Evolutionary conservation across 2,797 vertebrate genomes (phyloP).

Genomic region (Crocodylus rhombifer): DNA sequence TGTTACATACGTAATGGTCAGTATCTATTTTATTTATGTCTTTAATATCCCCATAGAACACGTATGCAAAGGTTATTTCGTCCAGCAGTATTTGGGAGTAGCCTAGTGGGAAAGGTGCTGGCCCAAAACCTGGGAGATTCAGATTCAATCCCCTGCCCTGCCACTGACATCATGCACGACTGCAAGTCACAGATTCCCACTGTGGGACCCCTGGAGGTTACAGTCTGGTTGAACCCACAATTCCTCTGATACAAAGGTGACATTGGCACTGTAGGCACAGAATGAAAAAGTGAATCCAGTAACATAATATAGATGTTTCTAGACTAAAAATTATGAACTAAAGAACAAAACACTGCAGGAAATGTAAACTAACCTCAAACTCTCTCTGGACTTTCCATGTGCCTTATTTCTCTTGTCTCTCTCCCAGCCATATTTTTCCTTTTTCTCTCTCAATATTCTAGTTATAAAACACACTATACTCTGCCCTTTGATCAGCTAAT

Average conservation of each 20-base stretch:
- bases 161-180: too few relatives aligned
- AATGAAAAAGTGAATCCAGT: neutral
- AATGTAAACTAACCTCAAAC: rapidly evolving
- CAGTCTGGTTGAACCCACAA: too few relatives aligned
- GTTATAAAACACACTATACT: neutral
- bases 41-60: neutral
- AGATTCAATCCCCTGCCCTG: too few relatives aligned
- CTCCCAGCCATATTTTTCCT: neutral
- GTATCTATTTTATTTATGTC: too few relatives aligned
- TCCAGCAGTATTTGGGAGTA: too few relatives aligned
- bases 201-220: too few relatives aligned
- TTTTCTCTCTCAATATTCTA: neutral
- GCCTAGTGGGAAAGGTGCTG: too few relatives aligned
- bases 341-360: rapidly evolving
- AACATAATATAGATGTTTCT: neutral
- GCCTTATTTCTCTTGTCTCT: neutral
- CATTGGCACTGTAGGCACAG: too few relatives aligned
- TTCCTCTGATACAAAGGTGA: too few relatives aligned
- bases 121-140: too few relatives aligned
- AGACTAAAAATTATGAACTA: neutral
- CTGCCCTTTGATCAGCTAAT: constrained; percentile 64
- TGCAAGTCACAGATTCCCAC: too few relatives aligned
- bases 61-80: neutral
- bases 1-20: too few relatives aligned
- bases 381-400: neutral